These are phyloP conservation scores for Trichechus manatus DNA, from an alignment of 2,113 vertebrate species.

Conservation along the genomic window DNA sequence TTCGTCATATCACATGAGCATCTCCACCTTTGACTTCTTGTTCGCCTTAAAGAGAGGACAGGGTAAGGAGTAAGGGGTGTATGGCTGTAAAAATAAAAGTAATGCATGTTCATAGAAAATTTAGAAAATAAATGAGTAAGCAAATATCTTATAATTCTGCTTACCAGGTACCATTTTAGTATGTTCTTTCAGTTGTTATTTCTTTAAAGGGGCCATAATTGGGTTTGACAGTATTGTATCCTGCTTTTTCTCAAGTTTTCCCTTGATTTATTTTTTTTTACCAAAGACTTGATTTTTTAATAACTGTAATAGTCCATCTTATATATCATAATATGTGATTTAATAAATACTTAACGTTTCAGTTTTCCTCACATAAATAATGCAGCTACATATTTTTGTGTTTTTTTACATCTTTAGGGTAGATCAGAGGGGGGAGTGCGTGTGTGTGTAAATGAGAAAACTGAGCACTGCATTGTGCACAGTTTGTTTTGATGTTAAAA, in stretches of 20 bases:
- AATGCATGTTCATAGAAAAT: background rate
- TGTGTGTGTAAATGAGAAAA: background rate
- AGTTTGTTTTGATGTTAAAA: conserved; percentile 32
- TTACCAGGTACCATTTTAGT: background rate
- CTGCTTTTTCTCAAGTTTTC: conserved; percentile 33
- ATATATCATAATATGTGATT: background rate
- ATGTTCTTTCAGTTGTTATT: background rate
- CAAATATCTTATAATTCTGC: background rate
- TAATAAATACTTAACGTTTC: conserved; percentile 28
- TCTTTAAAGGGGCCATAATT: background rate
- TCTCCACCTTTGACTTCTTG: background rate
- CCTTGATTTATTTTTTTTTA: background rate
- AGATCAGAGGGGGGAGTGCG: background rate
- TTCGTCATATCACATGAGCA: background rate
- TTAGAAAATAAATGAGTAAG: background rate
- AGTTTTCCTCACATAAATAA: background rate
- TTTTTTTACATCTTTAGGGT: conserved; percentile 27
- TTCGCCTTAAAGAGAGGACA: background rate
- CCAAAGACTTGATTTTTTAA: conserved; percentile 5
- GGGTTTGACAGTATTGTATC: background rate
- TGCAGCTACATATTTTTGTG: background rate
- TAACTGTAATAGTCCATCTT: background rate
- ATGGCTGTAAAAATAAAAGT: background rate
- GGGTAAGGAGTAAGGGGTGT: background rate
- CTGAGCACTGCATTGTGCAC: background rate